Evolutionary conservation across 2,888 invertebrate species (phyloP), one percentile per base, ranked within the genome.

Genomic region (Limnephilus marmoratus): DNA sequence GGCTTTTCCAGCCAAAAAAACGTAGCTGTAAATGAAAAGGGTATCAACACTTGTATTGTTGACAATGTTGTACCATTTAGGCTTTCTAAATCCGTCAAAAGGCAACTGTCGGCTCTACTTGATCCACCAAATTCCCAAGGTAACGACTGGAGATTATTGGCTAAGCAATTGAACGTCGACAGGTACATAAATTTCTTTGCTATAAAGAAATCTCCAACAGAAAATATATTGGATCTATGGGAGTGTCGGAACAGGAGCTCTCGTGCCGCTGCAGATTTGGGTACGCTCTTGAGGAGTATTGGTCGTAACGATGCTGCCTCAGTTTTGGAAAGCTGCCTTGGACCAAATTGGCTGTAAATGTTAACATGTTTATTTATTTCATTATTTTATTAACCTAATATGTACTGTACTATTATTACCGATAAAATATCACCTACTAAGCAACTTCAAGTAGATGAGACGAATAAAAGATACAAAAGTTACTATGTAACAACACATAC

Each of bases 101-200:
- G 96, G 93, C 95, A 97, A 94, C 95, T 96, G 92, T 96, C 96
- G 94, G 94, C 95, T 94, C 97, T 98, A 94, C 96, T 99, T 94
- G 99, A 99, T 95, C 98, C 99, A 49, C 99, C 99, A 3, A 98
- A 98, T 94, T 97, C 98, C 24, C 97, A 98, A 94, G 99, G 99
- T 87, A 99, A 99, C 95, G 99, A 99, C 95, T 99, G 99, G 99
- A 97, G 99, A 94, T 98, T 99, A 96, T 96, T 99, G 94, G 99
- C 99, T n/a, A 97, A 98, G 94, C 97, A 98, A 94, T 97, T 99
- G 91, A 98, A 98, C 94, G 98, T 99, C 92, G 99, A 99, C 96
- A 97, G 99, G 95, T 99, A 99, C 95, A 99, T 99, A 94, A 99
- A 99, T 95, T 99, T 98, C 97, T 99, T 99, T 95, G 99, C 99